These are phyloP conservation scores for Heteromormyrus szaboi DNA, from an alignment of 2,797 vertebrate species.

Conservation along the genomic window DNA sequence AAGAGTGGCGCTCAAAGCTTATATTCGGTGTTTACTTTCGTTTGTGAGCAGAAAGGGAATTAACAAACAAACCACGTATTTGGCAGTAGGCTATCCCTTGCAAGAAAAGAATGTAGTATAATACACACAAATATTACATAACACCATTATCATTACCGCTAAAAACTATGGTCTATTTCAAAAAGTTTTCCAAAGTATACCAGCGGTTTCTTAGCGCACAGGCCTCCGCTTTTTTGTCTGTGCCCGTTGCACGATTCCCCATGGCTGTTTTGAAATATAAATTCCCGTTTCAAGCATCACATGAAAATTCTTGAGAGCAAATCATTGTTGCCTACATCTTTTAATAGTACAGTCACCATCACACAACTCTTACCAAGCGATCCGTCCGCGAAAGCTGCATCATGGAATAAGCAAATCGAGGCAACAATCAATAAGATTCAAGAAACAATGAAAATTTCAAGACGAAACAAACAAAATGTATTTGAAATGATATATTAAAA, in stretches of 20 bases:
- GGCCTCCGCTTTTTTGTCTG: slow-evolving; percentile 7
- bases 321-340: slow-evolving; percentile 71
- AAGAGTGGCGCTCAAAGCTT: slow-evolving; percentile 50
- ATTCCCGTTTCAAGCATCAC: slow-evolving; percentile 24
- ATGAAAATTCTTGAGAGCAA: slow-evolving; percentile 66
- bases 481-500: slow-evolving; percentile 83
- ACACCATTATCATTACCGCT: neutral
- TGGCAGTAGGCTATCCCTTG: neutral
- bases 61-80: neutral
- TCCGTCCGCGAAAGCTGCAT: slow-evolving; percentile 72
- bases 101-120: neutral
- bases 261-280: neutral
- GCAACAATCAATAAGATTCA: slow-evolving; percentile 72
- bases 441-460: slow-evolving; percentile 72
- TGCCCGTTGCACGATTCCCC: slow-evolving; percentile 6
- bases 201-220: neutral
- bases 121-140: neutral
- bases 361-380: slow-evolving; percentile 74
- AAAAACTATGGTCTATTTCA: neutral
- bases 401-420: slow-evolving; percentile 73
- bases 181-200: neutral
- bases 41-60: slow-evolving; percentile 30
- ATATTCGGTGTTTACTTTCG: slow-evolving; percentile 28
- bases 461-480: slow-evolving; percentile 77
- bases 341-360: slow-evolving; percentile 79